Conservation (phyloP, 2,797 vertebrate species). For the Hapalemur alaotrensis region DNA sequence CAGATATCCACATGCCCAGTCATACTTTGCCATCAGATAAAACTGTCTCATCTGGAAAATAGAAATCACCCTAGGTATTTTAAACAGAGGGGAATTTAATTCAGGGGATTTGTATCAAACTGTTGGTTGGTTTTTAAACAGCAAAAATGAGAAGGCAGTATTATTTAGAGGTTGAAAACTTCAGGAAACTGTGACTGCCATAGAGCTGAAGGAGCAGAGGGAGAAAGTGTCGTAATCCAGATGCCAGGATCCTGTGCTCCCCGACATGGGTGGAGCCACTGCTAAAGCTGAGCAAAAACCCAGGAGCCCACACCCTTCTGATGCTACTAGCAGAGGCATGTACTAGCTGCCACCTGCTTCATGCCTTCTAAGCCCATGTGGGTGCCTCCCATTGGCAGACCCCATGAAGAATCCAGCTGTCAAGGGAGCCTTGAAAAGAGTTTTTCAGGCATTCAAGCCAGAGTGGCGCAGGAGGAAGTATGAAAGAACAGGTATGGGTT, state of each 20-base stretch:
- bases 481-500: neutral
- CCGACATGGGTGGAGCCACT: rapidly evolving
- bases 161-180: neutral
- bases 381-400: neutral
- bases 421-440: neutral
- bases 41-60: neutral
- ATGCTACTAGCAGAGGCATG: neutral
- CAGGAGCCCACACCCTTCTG: neutral
- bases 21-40: neutral
- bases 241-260: neutral
- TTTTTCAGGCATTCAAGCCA: neutral
- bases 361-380: neutral
- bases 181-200: neutral
- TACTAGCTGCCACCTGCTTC: neutral
- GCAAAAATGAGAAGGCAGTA: neutral
- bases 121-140: neutral
- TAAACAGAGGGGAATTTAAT: neutral
- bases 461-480: neutral
- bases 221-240: neutral
- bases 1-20: neutral
- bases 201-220: neutral
- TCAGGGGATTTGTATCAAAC: neutral
- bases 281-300: neutral
- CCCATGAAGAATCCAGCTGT: neutral
- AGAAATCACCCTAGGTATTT: neutral